Base-by-base conservation (phyloP, 2,797 vertebrate species). In the Lepus townsendii region DNA sequence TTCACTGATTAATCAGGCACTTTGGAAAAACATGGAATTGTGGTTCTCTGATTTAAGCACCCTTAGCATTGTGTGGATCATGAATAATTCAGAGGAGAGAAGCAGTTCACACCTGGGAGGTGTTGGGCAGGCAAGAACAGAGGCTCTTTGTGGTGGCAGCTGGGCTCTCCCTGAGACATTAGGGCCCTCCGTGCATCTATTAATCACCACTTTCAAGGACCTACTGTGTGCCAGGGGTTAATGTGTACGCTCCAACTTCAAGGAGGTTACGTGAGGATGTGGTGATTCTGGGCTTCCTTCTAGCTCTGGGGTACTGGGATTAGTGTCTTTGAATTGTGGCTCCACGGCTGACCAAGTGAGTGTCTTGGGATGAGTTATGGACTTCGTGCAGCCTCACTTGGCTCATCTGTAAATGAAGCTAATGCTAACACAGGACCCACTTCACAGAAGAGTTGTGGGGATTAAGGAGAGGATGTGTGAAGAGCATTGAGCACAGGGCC, bases 71-170 rank as follows among this genome's bases (percentile, higher is more conserved):
- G 35, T 92, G 86, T 75, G 78, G 77, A 35, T 96, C 93, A 96
- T 97, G 97, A 97, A 96, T 97, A 96, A 97, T 96, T 94, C 97
- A 97, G 93, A 90, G 4, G 66, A 87, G 19, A 79, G 75, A 89
- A 91, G 86, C 91, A 97, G 90, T 97, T 96, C 97, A 96, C 96
- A 96, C 95, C 95, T 97, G 86, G 52, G 94, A 96, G 63, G 96
- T 97, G 96, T 94, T 84, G 88, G 73, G 86, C 60, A 76, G 89
- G 75, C 50, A 95, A 96, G 95, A 97, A 94, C 91, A 73, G 90
- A 93, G 88, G 79, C 69, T 94, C 69, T 68, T 90, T 90, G 66
- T 66, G 69, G 20, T 57, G 73, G 60, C 94, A 97, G 93, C 90
- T 96, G 96, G 62, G 90, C 88, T 89, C 88, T 95, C 52, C 17